These are phyloP conservation scores for Blera fallax DNA, from an alignment of 2,888 invertebrate genomes.

Conservation along the genomic window DNA sequence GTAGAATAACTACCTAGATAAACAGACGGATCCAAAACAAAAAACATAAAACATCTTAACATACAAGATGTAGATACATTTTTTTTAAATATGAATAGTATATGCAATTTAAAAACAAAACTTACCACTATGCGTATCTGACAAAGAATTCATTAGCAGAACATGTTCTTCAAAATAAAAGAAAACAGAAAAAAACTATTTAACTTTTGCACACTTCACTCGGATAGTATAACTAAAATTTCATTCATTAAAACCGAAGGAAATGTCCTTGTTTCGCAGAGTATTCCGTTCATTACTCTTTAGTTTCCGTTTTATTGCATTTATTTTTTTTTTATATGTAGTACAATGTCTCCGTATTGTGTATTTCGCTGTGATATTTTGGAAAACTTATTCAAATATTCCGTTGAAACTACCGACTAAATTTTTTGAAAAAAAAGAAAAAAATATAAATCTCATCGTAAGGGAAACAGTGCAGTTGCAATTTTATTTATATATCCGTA, in stretches of 20 bases:
- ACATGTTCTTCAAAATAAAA: conserved; percentile 20
- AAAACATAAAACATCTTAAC: no score
- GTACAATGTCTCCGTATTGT: no score
- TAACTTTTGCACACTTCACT: conserved; percentile 23
- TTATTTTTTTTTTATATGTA: no score
- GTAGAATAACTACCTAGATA: no score
- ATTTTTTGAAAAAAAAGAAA: no score
- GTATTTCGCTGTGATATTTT: not conserved
- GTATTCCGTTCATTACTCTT: not conserved
- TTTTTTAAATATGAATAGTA: not conserved
- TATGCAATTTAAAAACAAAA: not conserved
- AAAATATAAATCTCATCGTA: not conserved
- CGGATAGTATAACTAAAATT: not conserved
- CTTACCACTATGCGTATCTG: conserved; percentile 23
- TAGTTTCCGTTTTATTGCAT: not conserved
- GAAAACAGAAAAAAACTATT: no score
- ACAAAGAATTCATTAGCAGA: conserved; percentile 1
- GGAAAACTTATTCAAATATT: not conserved
- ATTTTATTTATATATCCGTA: conserved; percentile 9
- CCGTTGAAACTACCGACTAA: not conserved
- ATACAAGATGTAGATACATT: no score
- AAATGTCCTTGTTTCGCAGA: not conserved
- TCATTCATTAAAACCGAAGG: not conserved
- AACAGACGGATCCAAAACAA: no score
- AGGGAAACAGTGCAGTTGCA: not conserved